Evolutionary conservation across 2,797 vertebrate genomes (phyloP), one percentile per base, ranked within the genome.

Genomic region (Ficedula albicollis): DNA sequence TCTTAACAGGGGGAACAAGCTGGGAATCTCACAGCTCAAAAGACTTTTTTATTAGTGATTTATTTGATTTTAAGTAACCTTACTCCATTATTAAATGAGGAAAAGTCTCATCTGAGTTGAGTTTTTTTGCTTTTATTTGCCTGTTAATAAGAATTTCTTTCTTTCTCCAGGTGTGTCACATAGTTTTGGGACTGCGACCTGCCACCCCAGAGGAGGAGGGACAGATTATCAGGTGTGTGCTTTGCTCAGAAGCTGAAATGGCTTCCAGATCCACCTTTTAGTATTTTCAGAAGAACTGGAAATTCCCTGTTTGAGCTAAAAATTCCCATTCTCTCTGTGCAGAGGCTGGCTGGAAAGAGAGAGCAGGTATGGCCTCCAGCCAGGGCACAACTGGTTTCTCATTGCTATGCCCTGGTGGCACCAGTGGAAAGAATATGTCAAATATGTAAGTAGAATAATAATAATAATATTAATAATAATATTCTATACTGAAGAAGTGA

Each of bases 401-500:
- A 99, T 99, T 97, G 99, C 99, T 36, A 99, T 99, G 98, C 98
- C 99, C 39, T 99, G 99, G 99, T 99, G 99, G 99, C 99, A 99
- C 78, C 98, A 99, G 90, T 99, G 99, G 99, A 99, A 99, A 96
- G 99, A 99, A 93, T 99, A 99, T 49, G 99, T 99, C 81, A 99
- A 99, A 99, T 99, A 99, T 26, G 99, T 99, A 96, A 99, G 99
- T 99, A 96, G n/a, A 58, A 75, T 44, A 60, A n/a, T 29, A 80
- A 13, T 41, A 22, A 93, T 75, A 54, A 66, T 44, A 59, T 15
- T n/a, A 55, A 13, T 55, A n/a, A 30, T 34, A 56, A 34, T 51
- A 36, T 62, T 51, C 22, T 62, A 5, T 70, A 11, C 41, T 41
- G 25, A 44, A 13, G 8, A 13, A 70, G 10, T 22, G 38, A 41